Evolutionary conservation across 2,888 invertebrate species (phyloP).

Genomic region (Stratiomys singularior): DNA sequence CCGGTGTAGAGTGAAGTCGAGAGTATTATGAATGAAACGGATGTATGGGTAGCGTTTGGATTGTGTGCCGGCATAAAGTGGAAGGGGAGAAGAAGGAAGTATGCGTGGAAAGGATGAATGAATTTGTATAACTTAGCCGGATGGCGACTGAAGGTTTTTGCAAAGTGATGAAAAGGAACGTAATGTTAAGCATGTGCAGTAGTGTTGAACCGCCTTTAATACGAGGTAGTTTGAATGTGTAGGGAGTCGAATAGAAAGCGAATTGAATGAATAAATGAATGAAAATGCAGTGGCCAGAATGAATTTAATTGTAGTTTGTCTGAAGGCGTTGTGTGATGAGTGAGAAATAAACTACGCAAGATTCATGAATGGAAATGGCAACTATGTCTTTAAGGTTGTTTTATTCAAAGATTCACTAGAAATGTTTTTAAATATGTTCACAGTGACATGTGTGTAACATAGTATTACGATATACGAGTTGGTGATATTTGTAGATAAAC

Average conservation of each 20-base stretch:
- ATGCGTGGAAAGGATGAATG: conserved; percentile 31
- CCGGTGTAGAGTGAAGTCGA: conserved; percentile 23
- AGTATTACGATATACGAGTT: too few relatives aligned
- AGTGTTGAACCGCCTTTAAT: too few relatives aligned
- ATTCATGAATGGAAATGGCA: too few relatives aligned
- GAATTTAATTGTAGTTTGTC: neutral
- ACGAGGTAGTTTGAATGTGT: too few relatives aligned
- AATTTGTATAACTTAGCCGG: conserved; percentile 29
- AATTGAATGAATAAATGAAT: conserved; percentile 30
- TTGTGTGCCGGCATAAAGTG: neutral
- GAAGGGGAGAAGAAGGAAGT: neutral
- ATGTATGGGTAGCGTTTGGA: neutral
- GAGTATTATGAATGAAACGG: conserved; percentile 55
- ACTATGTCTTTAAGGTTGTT: too few relatives aligned
- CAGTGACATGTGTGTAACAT: too few relatives aligned
- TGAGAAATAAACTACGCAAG: too few relatives aligned
- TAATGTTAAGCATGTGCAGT: too few relatives aligned
- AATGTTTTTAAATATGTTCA: too few relatives aligned
- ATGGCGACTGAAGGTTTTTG: neutral
- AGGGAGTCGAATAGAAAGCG: neutral
- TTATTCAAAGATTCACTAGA: too few relatives aligned
- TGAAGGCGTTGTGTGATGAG: neutral
- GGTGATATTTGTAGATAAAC: too few relatives aligned
- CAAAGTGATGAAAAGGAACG: too few relatives aligned
- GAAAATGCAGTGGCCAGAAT: conserved; percentile 14